phyloP scores from a whole-genome alignment of 2,888 invertebrate species.

The Imbricaverruca yamaguchii region DNA sequence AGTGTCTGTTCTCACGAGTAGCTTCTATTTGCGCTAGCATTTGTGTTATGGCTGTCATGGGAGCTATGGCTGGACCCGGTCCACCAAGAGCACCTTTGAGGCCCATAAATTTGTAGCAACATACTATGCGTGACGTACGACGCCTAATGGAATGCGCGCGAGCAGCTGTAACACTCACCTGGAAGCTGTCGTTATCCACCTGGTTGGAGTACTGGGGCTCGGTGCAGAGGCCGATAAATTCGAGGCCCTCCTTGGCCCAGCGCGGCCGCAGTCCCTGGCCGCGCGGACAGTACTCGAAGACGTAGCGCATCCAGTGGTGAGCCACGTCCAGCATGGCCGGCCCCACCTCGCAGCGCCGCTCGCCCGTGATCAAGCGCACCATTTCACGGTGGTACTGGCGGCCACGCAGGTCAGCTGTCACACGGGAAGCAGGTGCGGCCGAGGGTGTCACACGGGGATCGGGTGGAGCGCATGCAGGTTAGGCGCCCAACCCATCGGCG shows the following conservation, averaged over 20 bases:
- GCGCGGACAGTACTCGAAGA: constrained; percentile 70
- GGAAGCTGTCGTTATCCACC: constrained; percentile 68
- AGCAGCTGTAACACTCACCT: constrained; percentile 38
- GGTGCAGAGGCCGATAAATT: constrained; percentile 75
- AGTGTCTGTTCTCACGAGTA: too few relatives aligned
- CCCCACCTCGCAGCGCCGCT: constrained; percentile 47
- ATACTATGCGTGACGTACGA: too few relatives aligned
- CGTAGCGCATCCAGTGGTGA: constrained; percentile 83
- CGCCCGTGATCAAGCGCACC: constrained; percentile 53
- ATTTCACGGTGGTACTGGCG: constrained; percentile 58
- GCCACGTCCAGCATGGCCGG: constrained; percentile 60
- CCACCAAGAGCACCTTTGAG: too few relatives aligned
- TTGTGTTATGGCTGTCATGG: too few relatives aligned
- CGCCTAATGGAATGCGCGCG: too few relatives aligned
- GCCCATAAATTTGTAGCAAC: too few relatives aligned
- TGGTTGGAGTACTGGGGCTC: constrained; percentile 73
- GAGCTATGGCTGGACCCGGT: too few relatives aligned
- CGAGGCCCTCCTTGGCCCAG: constrained; percentile 79
- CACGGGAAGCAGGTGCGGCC: too few relatives aligned
- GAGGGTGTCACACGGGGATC: too few relatives aligned
- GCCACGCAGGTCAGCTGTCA: background rate
- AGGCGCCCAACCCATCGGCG: too few relatives aligned
- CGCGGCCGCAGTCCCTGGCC: constrained; percentile 71
- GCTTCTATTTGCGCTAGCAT: too few relatives aligned
- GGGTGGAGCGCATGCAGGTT: too few relatives aligned